Evolutionary conservation across 2,113 vertebrate species (phyloP).

Genomic region (Azemiops feae): DNA sequence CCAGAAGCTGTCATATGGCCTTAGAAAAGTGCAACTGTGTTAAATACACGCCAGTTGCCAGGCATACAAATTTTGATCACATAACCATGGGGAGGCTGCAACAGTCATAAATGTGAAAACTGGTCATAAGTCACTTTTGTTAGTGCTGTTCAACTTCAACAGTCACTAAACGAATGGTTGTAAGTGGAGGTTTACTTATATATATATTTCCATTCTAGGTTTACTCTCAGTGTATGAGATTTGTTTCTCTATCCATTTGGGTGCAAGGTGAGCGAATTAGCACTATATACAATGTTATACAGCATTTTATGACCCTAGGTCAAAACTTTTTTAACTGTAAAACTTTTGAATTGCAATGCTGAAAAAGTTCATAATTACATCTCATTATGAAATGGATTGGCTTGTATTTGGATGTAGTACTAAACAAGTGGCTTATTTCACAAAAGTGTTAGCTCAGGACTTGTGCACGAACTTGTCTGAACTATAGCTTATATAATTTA

Average conservation of each 20-base stretch:
- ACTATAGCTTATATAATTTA: background rate
- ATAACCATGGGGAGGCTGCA: no score
- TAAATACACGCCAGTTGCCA: no score
- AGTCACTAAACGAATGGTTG: no score
- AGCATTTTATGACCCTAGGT: background rate
- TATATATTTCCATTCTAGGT: background rate
- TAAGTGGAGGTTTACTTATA: background rate
- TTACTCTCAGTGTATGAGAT: background rate
- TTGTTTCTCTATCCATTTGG: background rate
- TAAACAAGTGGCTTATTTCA: background rate
- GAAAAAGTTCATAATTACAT: background rate
- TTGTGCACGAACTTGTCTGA: background rate
- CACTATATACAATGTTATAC: no score
- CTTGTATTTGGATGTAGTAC: background rate
- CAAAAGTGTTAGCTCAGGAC: background rate
- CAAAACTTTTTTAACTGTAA: background rate
- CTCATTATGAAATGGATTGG: background rate
- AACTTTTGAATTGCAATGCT: background rate
- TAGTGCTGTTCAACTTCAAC: no score
- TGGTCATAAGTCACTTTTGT: no score
- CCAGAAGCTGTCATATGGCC: background rate
- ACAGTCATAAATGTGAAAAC: no score
- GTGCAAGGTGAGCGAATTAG: background rate
- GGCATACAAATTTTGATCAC: no score
- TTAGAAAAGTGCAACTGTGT: background rate